A percentile compares a stretch with the other conserved stretches of the same genome.
Evolutionary conservation across 1,140 invertebrate species (phyloP).

Genomic region (Heliothis virescens): DNA sequence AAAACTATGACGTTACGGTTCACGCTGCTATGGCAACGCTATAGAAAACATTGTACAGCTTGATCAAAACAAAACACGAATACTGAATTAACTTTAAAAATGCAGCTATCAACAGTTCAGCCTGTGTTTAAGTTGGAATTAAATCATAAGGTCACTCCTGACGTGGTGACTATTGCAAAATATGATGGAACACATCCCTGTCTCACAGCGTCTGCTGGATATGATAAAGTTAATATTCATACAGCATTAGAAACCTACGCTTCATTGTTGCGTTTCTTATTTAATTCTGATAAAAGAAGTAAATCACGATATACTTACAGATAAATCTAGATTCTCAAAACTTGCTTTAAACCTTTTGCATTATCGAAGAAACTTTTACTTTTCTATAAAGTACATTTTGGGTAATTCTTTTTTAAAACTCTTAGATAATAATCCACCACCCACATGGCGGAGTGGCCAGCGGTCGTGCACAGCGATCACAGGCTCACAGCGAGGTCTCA

Average conservation of each 20-base stretch:
- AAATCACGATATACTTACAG: too few species aligned
- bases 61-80: constrained; percentile 51
- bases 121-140: constrained; percentile 85
- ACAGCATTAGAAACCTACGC: not conserved
- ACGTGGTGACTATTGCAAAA: constrained; percentile 90
- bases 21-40: constrained; percentile 37
- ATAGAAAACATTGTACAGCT: constrained; percentile 10
- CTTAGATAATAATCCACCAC: constrained; percentile 93
- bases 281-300: too few species aligned
- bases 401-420: not conserved
- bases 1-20: not conserved
- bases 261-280: too few species aligned
- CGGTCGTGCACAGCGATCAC: constrained; percentile 87
- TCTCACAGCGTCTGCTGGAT: constrained; percentile 94
- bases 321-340: too few species aligned
- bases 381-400: not conserved
- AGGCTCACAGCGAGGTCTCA: constrained; percentile 89
- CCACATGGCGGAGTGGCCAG: constrained; percentile 88
- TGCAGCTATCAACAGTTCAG: constrained; percentile 77
- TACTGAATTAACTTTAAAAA: constrained; percentile 50
- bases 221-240: constrained; percentile 90
- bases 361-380: not conserved
- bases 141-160: constrained; percentile 84
- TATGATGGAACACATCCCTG: constrained; percentile 96
- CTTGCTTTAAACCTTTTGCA: too few species aligned